These are phyloP conservation scores for Pherbina coryleti DNA, from an alignment of 2,888 invertebrate genomes.

Conservation along the genomic window DNA sequence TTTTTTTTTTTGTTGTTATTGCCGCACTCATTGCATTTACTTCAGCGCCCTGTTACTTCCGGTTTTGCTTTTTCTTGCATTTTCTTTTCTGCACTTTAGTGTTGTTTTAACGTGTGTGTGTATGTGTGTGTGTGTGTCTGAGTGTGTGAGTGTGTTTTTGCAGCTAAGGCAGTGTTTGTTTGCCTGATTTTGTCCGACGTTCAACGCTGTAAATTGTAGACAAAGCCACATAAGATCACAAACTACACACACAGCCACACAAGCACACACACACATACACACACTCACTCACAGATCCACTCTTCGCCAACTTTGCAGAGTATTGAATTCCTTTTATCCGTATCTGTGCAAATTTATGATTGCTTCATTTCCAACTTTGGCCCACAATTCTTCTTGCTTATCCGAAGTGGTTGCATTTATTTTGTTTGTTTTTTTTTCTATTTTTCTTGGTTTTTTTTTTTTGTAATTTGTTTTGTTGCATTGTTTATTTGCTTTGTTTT, in stretches of 20 bases:
- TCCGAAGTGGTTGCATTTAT: constrained; percentile 34
- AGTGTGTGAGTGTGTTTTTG: constrained; percentile 24
- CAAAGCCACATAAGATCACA: background rate
- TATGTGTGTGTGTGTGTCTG: constrained; percentile 4
- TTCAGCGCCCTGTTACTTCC: background rate
- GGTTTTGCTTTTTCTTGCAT: background rate
- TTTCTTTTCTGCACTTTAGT: background rate
- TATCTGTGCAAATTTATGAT: constrained; percentile 69
- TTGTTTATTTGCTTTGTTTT: background rate
- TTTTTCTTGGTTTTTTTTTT: background rate
- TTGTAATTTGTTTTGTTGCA: background rate
- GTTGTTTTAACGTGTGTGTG: constrained; percentile 3
- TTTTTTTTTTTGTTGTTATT: constrained; percentile 2
- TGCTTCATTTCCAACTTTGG: constrained; percentile 67
- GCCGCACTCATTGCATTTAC: background rate
- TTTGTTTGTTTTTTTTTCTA: background rate
- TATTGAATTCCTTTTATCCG: constrained; percentile 48
- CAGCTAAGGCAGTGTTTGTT: constrained; percentile 37
- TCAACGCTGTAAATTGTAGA: constrained; percentile 32
- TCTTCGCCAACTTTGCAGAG: constrained; percentile 21
- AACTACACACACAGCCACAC: constrained; percentile 5
- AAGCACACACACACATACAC: background rate
- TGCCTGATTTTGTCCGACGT: constrained; percentile 39
- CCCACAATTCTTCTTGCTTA: constrained; percentile 50
- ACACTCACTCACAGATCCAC: background rate